Percentiles rank a stretch among this genome's conserved stretches.
Evolutionary conservation across 2,888 invertebrate species (phyloP).

Genomic region (Thereva unica): DNA sequence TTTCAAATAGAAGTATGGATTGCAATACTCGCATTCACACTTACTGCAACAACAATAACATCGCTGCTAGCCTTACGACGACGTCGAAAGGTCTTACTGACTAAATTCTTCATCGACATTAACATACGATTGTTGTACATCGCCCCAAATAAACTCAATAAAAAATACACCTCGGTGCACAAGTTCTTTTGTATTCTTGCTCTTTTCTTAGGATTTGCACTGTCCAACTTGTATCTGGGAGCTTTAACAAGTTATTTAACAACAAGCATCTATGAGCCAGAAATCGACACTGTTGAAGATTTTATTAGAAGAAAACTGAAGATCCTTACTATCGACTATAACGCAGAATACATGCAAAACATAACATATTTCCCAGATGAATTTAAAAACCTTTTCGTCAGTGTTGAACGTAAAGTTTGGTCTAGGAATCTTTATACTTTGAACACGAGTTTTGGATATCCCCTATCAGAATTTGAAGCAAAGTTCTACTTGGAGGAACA

Average conservation of each 20-base stretch:
- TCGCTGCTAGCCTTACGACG: conserved; percentile 4
- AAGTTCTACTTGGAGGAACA: conserved; percentile 46
- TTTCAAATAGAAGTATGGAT: conserved; percentile 25
- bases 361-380: conserved; percentile 44
- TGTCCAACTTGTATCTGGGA: conserved; percentile 48
- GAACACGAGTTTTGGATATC: conserved; percentile 40
- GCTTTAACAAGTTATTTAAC: conserved; percentile 47
- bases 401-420: conserved; percentile 31
- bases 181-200: background rate
- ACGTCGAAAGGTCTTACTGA: conserved; percentile 6
- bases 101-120: conserved; percentile 11
- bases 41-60: conserved; percentile 3
- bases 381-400: conserved; percentile 42
- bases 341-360: conserved; percentile 43
- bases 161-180: background rate
- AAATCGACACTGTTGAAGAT: conserved; percentile 43
- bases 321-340: conserved; percentile 44
- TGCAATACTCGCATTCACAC: conserved; percentile 7
- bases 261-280: conserved; percentile 44
- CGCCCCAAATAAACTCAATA: conserved; percentile 15
- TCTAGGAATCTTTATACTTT: conserved; percentile 14
- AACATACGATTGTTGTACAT: conserved; percentile 30
- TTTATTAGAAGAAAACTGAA: conserved; percentile 43
- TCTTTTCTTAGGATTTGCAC: conserved; percentile 45
- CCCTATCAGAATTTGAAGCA: conserved; percentile 44